Percentiles rank a stretch among this genome's conserved stretches.
Conservation (phyloP, 1,140 invertebrate genomes). For the Ceratina australensis region DNA sequence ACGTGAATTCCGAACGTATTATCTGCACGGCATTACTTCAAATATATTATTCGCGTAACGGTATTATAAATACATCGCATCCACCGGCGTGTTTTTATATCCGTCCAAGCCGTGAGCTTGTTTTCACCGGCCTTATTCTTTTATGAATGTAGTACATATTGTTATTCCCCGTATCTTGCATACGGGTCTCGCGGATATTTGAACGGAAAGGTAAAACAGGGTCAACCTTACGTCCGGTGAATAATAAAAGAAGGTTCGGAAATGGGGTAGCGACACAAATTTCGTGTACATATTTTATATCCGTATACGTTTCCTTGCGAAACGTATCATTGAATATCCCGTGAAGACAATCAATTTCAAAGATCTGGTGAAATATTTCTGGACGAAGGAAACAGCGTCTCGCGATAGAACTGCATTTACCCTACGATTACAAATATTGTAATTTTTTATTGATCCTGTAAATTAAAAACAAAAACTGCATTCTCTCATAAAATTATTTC, state of each 20-base stretch:
- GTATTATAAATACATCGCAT: no score
- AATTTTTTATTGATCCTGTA: no score
- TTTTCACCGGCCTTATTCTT: neutral
- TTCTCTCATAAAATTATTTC: no score
- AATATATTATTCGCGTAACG: no score
- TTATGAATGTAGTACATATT: neutral
- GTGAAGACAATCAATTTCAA: neutral
- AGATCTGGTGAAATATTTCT: neutral
- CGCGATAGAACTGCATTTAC: no score
- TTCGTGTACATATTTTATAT: neutral
- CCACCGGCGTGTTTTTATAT: neutral
- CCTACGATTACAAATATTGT: no score
- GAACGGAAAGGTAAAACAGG: neutral
- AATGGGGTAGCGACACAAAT: neutral
- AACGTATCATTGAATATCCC: neutral
- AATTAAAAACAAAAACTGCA: no score
- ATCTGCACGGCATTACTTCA: no score
- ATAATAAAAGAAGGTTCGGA: constrained; percentile 3
- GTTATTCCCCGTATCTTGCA: neutral
- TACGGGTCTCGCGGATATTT: neutral
- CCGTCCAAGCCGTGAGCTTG: neutral
- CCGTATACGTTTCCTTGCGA: no score
- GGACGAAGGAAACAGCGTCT: no score
- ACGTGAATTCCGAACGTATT: no score
- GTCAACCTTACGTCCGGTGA: neutral